These are phyloP conservation scores for Pachyuromys duprasi DNA, from an alignment of 2,797 vertebrate genomes.

Conservation along the genomic window DNA sequence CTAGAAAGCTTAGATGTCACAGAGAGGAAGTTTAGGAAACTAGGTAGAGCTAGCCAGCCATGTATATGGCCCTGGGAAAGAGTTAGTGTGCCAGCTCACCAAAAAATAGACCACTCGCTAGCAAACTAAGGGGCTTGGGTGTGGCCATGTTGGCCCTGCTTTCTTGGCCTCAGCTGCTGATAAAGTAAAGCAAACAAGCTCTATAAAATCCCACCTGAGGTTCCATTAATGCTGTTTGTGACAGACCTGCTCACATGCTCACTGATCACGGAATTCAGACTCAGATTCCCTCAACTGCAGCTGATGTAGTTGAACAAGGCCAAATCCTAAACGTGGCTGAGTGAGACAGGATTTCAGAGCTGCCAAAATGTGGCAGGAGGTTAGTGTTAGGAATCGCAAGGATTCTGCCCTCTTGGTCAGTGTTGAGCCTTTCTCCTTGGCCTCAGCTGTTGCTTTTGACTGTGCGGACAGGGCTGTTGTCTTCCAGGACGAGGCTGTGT, in stretches of 20 bases:
- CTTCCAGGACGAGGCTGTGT: conserved; percentile 12
- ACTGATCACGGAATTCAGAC: conserved; percentile 63
- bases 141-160: conserved; percentile 58
- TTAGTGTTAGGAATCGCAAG: conserved; percentile 56
- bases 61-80: conserved; percentile 64
- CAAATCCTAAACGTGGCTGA: conserved; percentile 56
- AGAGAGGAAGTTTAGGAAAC: conserved; percentile 67
- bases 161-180: conserved; percentile 63
- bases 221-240: conserved; percentile 67
- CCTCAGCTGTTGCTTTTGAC: not conserved
- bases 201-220: conserved; percentile 40
- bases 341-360: conserved; percentile 54
- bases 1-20: conserved; percentile 44
- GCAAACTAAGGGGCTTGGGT: conserved; percentile 58
- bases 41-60: conserved; percentile 67
- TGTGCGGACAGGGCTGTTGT: conserved; percentile 1
- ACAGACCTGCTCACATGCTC: conserved; percentile 54
- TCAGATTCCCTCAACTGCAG: conserved; percentile 36
- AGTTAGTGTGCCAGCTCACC: conserved; percentile 57
- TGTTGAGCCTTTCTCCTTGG: not conserved
- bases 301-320: conserved; percentile 42
- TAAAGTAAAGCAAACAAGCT: conserved; percentile 51
- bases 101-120: conserved; percentile 79
- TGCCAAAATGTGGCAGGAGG: conserved; percentile 67
- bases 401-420: conserved; percentile 57